phyloP scores from a whole-genome alignment of 1,140 invertebrate species.

The Caerostris extrusa region DNA sequence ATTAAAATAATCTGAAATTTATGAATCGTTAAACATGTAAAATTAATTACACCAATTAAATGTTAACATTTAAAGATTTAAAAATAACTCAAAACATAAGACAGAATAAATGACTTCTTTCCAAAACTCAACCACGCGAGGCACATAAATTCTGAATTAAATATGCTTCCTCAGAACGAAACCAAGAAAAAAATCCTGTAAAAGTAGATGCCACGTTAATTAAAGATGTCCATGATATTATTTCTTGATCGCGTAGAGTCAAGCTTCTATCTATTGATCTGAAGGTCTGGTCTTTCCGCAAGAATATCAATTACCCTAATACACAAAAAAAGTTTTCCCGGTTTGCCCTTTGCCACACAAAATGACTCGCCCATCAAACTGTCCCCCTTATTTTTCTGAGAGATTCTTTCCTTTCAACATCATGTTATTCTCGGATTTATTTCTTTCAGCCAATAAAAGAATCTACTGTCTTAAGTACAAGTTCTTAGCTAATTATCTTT shows the following conservation, averaged over 20 bases:
- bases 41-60: neutral
- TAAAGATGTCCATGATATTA: conserved; percentile 3
- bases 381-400: conserved; percentile 32
- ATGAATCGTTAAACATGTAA: too few relatives aligned
- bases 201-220: conserved; percentile 19
- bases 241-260: conserved; percentile 27
- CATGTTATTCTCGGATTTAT: conserved; percentile 39
- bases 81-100: conserved; percentile 5
- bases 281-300: conserved; percentile 37
- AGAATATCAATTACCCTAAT: conserved; percentile 56
- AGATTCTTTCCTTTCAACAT: conserved; percentile 5
- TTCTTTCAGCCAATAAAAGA: conserved; percentile 32
- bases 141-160: neutral
- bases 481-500: conserved; percentile 23
- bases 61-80: neutral
- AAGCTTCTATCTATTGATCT: conserved; percentile 39
- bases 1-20: too few relatives aligned
- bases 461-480: conserved; percentile 22
- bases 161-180: neutral
- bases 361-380: conserved; percentile 59
- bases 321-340: conserved; percentile 32
- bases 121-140: neutral
- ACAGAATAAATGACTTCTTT: neutral
- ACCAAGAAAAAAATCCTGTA: neutral
- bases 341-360: conserved; percentile 36